These are phyloP conservation scores for Clunio marinus DNA, from an alignment of 2,888 invertebrate genomes.

Conservation along the genomic window DNA sequence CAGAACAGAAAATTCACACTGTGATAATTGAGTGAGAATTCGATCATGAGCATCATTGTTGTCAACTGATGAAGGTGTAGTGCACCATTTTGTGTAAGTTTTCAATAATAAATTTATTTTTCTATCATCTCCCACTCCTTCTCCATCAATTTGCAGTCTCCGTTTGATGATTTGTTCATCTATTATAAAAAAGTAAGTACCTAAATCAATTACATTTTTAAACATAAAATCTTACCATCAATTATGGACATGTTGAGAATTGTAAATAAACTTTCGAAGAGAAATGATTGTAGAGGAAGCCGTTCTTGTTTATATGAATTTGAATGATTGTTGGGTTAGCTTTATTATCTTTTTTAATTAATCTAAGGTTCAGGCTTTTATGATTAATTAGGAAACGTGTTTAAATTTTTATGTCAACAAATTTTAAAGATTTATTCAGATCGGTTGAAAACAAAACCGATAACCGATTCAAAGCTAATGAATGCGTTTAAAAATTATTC, in stretches of 20 bases:
- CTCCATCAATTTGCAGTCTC: slow-evolving; percentile 89
- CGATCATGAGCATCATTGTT: slow-evolving; percentile 73
- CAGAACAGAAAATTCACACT: slow-evolving; percentile 82
- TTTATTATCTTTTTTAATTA: no score
- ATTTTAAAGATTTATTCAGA: no score
- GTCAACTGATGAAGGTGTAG: slow-evolving; percentile 62
- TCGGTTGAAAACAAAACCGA: no score
- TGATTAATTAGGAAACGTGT: no score
- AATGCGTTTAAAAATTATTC: no score
- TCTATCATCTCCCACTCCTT: slow-evolving; percentile 94
- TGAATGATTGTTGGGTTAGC: no score
- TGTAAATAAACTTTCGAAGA: not conserved
- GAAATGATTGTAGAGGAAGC: no score
- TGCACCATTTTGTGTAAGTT: slow-evolving; percentile 76
- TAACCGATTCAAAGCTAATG: no score
- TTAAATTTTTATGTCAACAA: no score
- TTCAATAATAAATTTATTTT: slow-evolving; percentile 80
- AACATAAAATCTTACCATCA: not conserved
- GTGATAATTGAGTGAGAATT: slow-evolving; percentile 75
- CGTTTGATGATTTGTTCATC: slow-evolving; percentile 87
- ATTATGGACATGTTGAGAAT: not conserved
- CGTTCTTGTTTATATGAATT: no score
- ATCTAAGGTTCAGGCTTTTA: no score
- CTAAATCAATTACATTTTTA: not conserved
- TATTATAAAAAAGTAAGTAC: slow-evolving; percentile 50